Conservation (phyloP, 2,888 invertebrate genomes). For the Eurytoma californica region DNA sequence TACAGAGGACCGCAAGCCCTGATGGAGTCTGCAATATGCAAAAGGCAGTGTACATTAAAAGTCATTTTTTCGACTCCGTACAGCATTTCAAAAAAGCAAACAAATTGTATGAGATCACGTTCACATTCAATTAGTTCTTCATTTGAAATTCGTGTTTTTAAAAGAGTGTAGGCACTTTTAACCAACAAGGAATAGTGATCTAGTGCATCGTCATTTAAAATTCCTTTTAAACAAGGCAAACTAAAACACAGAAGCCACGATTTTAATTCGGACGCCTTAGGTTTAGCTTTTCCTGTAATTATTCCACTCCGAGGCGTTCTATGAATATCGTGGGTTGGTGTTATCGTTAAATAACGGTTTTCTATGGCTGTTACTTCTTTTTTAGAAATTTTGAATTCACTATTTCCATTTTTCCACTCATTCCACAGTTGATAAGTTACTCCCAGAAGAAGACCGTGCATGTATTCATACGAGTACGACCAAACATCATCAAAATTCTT, state of each 20-base stretch:
- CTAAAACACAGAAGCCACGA: background rate
- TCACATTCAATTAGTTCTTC: slow-evolving; percentile 53
- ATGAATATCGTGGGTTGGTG: background rate
- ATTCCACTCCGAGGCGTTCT: background rate
- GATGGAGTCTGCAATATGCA: slow-evolving; percentile 55
- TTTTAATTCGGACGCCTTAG: slow-evolving; percentile 1
- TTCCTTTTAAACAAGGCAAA: slow-evolving; percentile 4
- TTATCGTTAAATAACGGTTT: background rate
- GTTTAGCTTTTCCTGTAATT: background rate
- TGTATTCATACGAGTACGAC: background rate
- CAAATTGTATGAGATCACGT: slow-evolving; percentile 51
- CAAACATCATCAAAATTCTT: background rate
- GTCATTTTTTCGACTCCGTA: slow-evolving; percentile 55
- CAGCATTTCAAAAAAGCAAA: slow-evolving; percentile 49
- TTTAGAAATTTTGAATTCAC: background rate
- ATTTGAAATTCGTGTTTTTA: slow-evolving; percentile 39
- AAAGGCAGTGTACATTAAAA: slow-evolving; percentile 55
- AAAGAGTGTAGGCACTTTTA: background rate
- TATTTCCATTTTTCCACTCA: background rate
- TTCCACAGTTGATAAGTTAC: background rate
- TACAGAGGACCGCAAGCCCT: slow-evolving; percentile 54
- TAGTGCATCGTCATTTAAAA: background rate
- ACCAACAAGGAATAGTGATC: background rate
- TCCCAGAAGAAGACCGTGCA: background rate
- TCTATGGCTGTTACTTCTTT: background rate